Base-by-base conservation (phyloP, 2,113 vertebrate genomes). In the Mus spicilegus region DNA sequence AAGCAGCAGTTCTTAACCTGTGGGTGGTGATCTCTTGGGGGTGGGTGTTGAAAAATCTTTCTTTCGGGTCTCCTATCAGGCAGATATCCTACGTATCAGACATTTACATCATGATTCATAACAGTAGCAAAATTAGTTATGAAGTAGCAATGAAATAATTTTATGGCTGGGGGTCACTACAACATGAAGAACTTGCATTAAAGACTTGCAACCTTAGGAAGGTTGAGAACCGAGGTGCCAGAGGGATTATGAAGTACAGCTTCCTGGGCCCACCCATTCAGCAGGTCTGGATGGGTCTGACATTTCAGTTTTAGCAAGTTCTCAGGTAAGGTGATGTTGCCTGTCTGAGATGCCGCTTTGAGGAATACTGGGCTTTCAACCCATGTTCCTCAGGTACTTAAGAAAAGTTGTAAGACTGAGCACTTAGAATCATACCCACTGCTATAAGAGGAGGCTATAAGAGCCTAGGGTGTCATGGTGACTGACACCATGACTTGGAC, bases 381-480 rank as follows among this genome's bases (percentile, higher is more conserved):
- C 14, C 54, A 87, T 30, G 16, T 67, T 77, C 54, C 65, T 86
- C 26, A 19, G 56, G 16, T 93, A 30, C 33, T 70, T 70, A 49
- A 67, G 61, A 33, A 42, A n/a, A 39, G 54, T 54, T 76, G 58
- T 78, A 28, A 56, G 81, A 54, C 61, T 26, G 49, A 92, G 76
- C n/a, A 77, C 56, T 81, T 69, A 54, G 19, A 73, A 49, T 3
- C 39, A 33, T n/a, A 58, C 0, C 1, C 19, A 39, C 33, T 30
- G 58, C 51, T 46, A 20, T 46, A 42, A 54, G 58, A 84, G 67
- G 58, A 11, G 11, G 58, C 51, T 46, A 20, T 46, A 42, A 54
- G 58, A 84, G 67, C 42, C 49, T 7, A 4, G 28, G 4, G 6
- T 0, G 26, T 56, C 33, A 10, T 0, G 2, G 33, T 5, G n/a